Percentiles rank a stretch among this genome's conserved stretches.
Conservation (phyloP, 1,140 invertebrate genomes). For the Papilio aristodemus region DNA sequence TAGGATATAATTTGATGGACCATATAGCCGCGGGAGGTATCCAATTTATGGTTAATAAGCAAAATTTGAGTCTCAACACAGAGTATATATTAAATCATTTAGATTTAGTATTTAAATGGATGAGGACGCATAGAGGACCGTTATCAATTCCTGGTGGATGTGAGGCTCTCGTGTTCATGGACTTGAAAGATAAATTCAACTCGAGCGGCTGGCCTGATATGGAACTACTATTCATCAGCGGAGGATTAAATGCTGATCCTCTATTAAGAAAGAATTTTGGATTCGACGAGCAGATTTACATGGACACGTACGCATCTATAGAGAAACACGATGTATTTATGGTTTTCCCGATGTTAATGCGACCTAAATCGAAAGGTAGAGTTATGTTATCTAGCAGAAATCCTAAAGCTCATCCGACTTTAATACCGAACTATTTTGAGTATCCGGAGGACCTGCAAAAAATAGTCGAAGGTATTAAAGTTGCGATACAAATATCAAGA, state of each 20-base stretch:
- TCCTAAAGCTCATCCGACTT: slow-evolving; percentile 88
- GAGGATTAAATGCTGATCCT: slow-evolving; percentile 80
- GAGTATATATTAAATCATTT: slow-evolving; percentile 65
- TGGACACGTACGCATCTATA: slow-evolving; percentile 77
- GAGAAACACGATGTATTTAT: slow-evolving; percentile 82
- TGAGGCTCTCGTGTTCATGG: slow-evolving; percentile 89
- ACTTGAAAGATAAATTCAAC: slow-evolving; percentile 84
- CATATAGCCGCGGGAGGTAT: slow-evolving; percentile 87
- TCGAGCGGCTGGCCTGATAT: slow-evolving; percentile 86
- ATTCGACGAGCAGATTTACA: slow-evolving; percentile 81
- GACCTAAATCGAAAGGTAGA: slow-evolving; percentile 87
- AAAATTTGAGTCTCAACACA: slow-evolving; percentile 60
- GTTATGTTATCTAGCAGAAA: slow-evolving; percentile 85
- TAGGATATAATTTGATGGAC: slow-evolving; percentile 90
- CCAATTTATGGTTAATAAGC: slow-evolving; percentile 83
- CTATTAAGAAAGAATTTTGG: slow-evolving; percentile 81
- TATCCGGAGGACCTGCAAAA: slow-evolving; percentile 83
- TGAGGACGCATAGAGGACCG: slow-evolving; percentile 81
- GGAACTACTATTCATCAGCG: slow-evolving; percentile 85
- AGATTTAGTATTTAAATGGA: slow-evolving; percentile 79
- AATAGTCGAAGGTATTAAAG: slow-evolving; percentile 84
- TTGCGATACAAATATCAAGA: slow-evolving; percentile 81
- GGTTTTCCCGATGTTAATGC: slow-evolving; percentile 85
- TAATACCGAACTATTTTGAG: slow-evolving; percentile 90
- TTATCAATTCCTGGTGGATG: slow-evolving; percentile 89